phyloP scores from a whole-genome alignment of 2,113 vertebrate species.

The Craseonycteris thonglongyai region DNA sequence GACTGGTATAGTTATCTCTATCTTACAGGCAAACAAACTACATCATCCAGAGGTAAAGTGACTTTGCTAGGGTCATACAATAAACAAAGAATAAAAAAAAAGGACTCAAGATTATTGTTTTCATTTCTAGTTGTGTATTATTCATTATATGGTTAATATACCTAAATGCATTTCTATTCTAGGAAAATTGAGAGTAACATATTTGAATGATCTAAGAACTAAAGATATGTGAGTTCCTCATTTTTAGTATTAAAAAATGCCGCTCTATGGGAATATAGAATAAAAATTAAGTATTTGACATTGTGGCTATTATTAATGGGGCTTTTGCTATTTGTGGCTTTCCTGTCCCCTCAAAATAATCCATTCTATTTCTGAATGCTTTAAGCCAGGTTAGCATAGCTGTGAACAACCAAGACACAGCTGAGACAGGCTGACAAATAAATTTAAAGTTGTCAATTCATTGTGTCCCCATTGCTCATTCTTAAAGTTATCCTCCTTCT shows the following conservation, averaged over 20 bases:
- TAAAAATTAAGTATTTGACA: background rate
- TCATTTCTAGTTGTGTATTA: background rate
- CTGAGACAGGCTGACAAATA: background rate
- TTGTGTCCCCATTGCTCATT: background rate
- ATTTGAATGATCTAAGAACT: slow-evolving; percentile 3
- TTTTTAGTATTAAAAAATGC: background rate
- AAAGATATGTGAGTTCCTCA: background rate
- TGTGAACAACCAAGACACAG: background rate
- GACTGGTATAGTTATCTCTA: slow-evolving; percentile 20
- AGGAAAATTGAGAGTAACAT: slow-evolving; percentile 9
- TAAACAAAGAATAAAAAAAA: slow-evolving; percentile 21
- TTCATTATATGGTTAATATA: background rate
- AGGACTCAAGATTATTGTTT: background rate
- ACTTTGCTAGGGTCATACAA: background rate
- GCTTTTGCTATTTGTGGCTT: slow-evolving; percentile 37
- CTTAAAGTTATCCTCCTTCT: background rate
- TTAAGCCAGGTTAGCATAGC: background rate
- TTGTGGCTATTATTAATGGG: background rate
- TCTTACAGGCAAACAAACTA: slow-evolving; percentile 46
- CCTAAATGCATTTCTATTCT: background rate
- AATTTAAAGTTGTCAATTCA: background rate
- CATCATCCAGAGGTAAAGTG: slow-evolving; percentile 12
- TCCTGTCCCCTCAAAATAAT: slow-evolving; percentile 22
- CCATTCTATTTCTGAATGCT: background rate
- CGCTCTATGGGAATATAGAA: background rate